Conservation (phyloP, 2,797 vertebrate genomes). For the Oreochromis mossambicus region DNA sequence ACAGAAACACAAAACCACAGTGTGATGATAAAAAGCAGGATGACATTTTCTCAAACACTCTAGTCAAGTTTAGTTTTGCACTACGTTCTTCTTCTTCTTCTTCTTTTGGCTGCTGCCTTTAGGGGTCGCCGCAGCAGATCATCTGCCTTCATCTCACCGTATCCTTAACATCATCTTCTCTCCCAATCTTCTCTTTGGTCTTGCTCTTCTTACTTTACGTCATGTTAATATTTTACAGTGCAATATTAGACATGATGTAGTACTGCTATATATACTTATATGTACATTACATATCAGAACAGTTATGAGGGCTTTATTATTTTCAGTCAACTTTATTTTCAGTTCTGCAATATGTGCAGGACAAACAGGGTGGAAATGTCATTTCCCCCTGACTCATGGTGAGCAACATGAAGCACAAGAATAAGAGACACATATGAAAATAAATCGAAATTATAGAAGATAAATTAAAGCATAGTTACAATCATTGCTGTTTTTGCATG, state of each 20-base stretch:
- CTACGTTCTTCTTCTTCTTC: not conserved
- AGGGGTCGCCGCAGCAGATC: not conserved
- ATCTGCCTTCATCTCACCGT: not conserved
- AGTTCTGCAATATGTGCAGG: not conserved
- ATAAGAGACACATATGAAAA: not conserved
- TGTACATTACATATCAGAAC: not conserved
- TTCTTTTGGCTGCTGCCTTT: not conserved
- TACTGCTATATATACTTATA: not conserved
- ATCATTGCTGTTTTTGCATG: not conserved
- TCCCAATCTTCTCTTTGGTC: not conserved
- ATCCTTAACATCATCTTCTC: not conserved
- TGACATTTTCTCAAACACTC: not conserved
- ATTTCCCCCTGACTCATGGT: not conserved
- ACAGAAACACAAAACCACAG: conserved; percentile 1
- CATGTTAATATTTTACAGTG: not conserved
- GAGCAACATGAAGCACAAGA: not conserved
- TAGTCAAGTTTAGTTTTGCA: not conserved
- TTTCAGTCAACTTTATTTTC: not conserved
- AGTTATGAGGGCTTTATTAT: not conserved
- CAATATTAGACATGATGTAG: not conserved
- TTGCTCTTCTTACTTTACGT: not conserved
- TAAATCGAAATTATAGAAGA: not conserved
- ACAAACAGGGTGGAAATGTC: not conserved
- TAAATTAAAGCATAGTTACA: not conserved
- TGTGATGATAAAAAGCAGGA: not conserved